Evolutionary conservation across 2,888 invertebrate genomes (phyloP).

Genomic region (Cephus pygmeus): DNA sequence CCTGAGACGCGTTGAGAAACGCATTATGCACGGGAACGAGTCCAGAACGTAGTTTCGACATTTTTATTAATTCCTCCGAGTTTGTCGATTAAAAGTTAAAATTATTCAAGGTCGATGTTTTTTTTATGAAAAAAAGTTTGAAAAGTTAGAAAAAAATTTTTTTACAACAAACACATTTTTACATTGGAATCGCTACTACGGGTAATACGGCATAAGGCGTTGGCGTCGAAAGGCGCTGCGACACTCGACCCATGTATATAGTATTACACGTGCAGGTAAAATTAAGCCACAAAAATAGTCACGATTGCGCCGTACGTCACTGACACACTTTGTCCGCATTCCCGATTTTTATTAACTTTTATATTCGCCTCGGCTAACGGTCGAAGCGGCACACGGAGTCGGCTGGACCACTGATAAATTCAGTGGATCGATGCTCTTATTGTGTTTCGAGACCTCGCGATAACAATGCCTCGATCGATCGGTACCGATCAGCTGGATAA

Average conservation of each 20-base stretch:
- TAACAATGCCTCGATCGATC: slow-evolving; percentile 35
- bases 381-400: background rate
- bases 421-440: slow-evolving; percentile 24
- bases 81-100: background rate
- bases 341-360: slow-evolving; percentile 9
- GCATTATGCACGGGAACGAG: background rate
- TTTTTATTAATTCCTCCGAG: background rate
- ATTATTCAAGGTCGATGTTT: background rate
- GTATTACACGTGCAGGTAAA: background rate
- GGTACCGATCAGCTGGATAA: slow-evolving; percentile 48
- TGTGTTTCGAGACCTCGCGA: slow-evolving; percentile 30
- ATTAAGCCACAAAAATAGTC: slow-evolving; percentile 1
- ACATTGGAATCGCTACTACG: background rate
- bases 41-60: background rate
- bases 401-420: slow-evolving; percentile 35
- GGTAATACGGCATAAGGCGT: background rate
- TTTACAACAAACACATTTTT: background rate
- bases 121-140: background rate
- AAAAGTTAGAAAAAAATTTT: too few species aligned
- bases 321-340: slow-evolving; percentile 19
- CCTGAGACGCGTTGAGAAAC: background rate
- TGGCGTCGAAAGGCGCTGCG: background rate
- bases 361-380: slow-evolving; percentile 12
- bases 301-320: background rate
- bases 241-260: background rate